Evolutionary conservation across 2,797 vertebrate species (phyloP), one percentile per base, ranked within the genome.

Genomic region (Phaenicophaeus curvirostris): DNA sequence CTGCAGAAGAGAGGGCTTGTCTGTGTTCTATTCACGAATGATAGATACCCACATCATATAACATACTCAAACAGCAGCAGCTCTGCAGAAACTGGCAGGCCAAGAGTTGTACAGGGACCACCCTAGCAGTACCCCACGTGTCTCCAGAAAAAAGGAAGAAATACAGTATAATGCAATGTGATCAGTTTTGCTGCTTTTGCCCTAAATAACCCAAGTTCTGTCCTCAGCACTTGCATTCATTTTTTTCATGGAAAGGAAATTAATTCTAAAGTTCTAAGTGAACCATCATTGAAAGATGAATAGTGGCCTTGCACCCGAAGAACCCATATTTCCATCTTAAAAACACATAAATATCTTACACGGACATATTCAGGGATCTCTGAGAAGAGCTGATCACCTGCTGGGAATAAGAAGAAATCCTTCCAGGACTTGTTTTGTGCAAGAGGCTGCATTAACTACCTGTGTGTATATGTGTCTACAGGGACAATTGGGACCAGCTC

Each of bases 341-440:
- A 90, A 82, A 51, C 69, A 80, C 1, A 1, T 72, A 69, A 90
- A 77, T 81, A 55, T 86, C 87, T 94, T 31, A 53, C 71, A 68
- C 18, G 24, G 88, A 53, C 25, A 30, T 76, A 27, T 37, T 74
- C 37, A 48, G 55, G 82, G 50, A 83, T 87, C 66, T 93, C 85
- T 53, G 66, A 75, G 85, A 94, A 88, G 82, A 86, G 58, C 58
- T 80, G 55, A 74, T 89, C 77, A 94, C 93, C 88, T 97, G 92
- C 58, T 88, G 88, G 55, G 77, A 95, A 74, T 65, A 91, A 85
- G 78, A 82, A 85, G 80, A 89, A 96, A 94, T 95, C 93, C 80
- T 91, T 95, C 33, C 54, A 93, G 89, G 35, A 69, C 84, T 92
- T 93, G 74, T 87, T 96, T 92, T 94, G 94, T 74, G 73, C 94